Evolutionary conservation across 2,888 invertebrate species (phyloP).

Genomic region (Petrolisthes cinctipes): DNA sequence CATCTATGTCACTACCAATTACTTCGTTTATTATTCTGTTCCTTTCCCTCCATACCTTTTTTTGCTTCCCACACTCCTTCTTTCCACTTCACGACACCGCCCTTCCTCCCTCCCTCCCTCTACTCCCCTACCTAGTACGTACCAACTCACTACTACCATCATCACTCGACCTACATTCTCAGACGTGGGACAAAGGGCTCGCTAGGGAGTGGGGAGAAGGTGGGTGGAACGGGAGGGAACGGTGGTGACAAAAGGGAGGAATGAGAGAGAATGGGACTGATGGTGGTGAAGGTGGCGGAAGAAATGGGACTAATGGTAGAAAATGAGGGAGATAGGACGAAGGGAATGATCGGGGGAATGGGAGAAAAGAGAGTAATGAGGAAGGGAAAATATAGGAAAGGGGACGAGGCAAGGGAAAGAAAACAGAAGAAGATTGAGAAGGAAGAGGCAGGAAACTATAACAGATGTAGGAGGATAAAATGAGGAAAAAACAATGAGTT

Average conservation of each 20-base stretch:
- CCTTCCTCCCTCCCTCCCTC: constrained; percentile 5
- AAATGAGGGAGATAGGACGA: background rate
- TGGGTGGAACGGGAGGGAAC: too few species aligned
- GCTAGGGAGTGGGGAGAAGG: background rate
- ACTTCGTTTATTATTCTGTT: background rate
- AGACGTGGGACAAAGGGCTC: too few species aligned
- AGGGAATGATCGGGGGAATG: background rate
- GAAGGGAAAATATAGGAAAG: background rate
- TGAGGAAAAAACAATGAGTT: background rate
- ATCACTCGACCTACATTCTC: too few species aligned
- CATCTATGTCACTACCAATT: too few species aligned
- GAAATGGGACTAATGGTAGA: background rate
- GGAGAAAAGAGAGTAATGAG: background rate
- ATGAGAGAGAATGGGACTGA: background rate
- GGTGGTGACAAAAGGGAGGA: background rate
- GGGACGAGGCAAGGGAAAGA: background rate
- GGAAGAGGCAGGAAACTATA: background rate
- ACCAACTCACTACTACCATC: background rate
- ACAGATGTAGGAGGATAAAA: background rate
- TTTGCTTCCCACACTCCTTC: background rate
- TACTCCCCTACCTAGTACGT: background rate
- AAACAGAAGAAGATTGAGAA: background rate
- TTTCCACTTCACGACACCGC: background rate
- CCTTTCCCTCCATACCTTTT: background rate
- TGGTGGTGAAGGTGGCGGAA: background rate